Percentiles rank a stretch among this genome's conserved stretches.
phyloP scores from a whole-genome alignment of 2,888 invertebrate species.

The Opisthograptis luteolata region DNA sequence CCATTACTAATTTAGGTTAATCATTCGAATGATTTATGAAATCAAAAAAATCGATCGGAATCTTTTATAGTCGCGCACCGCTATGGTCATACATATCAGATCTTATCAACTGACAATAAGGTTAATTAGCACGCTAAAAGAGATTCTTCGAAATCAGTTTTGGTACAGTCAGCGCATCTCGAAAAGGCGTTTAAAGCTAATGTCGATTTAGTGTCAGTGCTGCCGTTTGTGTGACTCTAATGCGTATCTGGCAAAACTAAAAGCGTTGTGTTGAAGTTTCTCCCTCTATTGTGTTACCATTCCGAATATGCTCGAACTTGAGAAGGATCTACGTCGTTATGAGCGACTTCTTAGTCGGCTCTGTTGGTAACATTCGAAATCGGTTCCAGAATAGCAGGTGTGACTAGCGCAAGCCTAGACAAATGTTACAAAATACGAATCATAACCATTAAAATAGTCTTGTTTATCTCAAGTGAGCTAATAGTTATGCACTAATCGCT shows the following conservation, averaged over 20 bases:
- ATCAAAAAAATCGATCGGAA: too few species aligned
- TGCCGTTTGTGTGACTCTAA: constrained; percentile 70
- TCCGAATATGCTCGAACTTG: constrained; percentile 53
- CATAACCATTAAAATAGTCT: constrained; percentile 51
- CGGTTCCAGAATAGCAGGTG: constrained; percentile 71
- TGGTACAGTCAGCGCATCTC: constrained; percentile 45
- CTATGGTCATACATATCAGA: not conserved
- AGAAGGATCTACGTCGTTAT: constrained; percentile 21
- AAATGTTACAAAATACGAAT: constrained; percentile 53
- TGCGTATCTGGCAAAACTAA: constrained; percentile 74
- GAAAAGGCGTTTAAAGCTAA: constrained; percentile 70
- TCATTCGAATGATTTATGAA: too few species aligned
- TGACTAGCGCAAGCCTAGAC: constrained; percentile 64
- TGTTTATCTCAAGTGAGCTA: constrained; percentile 50
- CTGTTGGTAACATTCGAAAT: constrained; percentile 56
- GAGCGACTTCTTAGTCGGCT: constrained; percentile 19
- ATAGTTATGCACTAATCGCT: constrained; percentile 70
- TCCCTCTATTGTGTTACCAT: constrained; percentile 73
- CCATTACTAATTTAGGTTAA: too few species aligned
- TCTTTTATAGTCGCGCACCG: too few species aligned
- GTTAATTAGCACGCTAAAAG: not conserved
- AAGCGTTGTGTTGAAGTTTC: constrained; percentile 65
- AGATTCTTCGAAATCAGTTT: constrained; percentile 30
- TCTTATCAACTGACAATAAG: constrained; percentile 4
- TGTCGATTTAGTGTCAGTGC: constrained; percentile 63